Base-by-base conservation (phyloP, 1,140 invertebrate species). In the Stenopsyche tienmushanensis region DNA sequence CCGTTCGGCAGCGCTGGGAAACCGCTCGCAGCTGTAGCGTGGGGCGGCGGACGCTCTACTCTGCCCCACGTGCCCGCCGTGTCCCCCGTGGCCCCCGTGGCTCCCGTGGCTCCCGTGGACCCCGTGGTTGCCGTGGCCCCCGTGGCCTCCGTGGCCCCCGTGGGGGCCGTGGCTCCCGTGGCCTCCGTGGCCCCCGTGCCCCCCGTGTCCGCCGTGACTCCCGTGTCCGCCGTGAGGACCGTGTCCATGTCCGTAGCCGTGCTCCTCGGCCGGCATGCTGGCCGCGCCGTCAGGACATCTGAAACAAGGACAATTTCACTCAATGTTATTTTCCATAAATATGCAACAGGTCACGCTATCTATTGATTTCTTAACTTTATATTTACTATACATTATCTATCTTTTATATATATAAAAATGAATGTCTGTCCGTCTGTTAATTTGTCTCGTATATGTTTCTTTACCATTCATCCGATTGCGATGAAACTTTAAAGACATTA, bases 1-100 rank as follows among this genome's bases (percentile, higher is more conserved):
- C 73, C 83, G 83, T 68, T 75, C 80, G 67, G 78, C 76, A 72
- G 81, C 81, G 17, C 78, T 74, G 72, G 78, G 78, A 72, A 80
- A 80, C 69, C 78, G 75, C 73, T 80, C 78, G 77, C 79, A 80
- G 57, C 60, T 80, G 76, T 39, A 78, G 59, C 70, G 79, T 73
- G 74, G 83, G 72, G 68, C 84, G 82, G 73, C 79, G 80, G 77
- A 83, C 74, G 81, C 77, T 74, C 76, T 75, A 71, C 75, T n/a
- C 73, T 80, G 82, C 68, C 76, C 76, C 64, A 75, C 74, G 71
- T 72, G 74, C 67, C 74, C 76, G 73, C 75, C 76, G 76, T 77
- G 72, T 77, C 76, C 73, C 76, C 76, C 77, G 77, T 79, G 79
- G 76, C 77, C 75, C 75, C 75, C 76, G 76, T 77, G 72, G 77